Evolutionary conservation across 1,140 invertebrate species (phyloP), one percentile per base, ranked within the genome.

Genomic region (Samia ricini): DNA sequence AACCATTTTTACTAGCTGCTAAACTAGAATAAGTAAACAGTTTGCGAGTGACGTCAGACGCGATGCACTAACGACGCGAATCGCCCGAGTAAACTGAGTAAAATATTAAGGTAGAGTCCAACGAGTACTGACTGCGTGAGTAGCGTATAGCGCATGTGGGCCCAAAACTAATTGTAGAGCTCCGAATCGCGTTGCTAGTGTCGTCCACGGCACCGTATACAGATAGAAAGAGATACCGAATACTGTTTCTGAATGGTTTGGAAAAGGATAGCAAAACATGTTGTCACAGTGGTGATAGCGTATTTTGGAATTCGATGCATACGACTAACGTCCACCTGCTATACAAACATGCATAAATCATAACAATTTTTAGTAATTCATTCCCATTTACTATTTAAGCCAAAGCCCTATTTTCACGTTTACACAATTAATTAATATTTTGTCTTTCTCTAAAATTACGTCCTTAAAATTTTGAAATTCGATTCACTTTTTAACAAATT

Each of bases 1-100:
- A 71, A 86, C 67, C 81, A 87, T 85, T 83, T 85, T 88, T 85
- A 87, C 76, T 74, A 77, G 73, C 74, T 69, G 66, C 72, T 56
- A 75, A 83, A 76, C 76, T 81, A 72, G 74, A 82, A 79, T 76
- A 68, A 65, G 68, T 66, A 67, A 77, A 62, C 19, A 63, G 59
- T 23, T 58, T 69, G 33, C 61, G 71, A 26, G 62, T 74, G 73
- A 84, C 81, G 85, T 82, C 74, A 81, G 71, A 61, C 64, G 56
- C 56, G 29, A 59, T 60, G 49, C 33, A 71, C 33, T 66, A 48
- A 42, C 60, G 26, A 74, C 68, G 60, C 74, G 72, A 68, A 67
- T 71, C 52, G 57, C 59, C 60, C 72, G 71, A 69, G 66, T 74
- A 64, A 55, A 55, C 48, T n/a, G 58, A 24, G 49, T 54, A 42